Percentiles rank a stretch among this genome's conserved stretches.
Conservation (phyloP, 2,797 vertebrate species). For the Somateria mollissima region DNA sequence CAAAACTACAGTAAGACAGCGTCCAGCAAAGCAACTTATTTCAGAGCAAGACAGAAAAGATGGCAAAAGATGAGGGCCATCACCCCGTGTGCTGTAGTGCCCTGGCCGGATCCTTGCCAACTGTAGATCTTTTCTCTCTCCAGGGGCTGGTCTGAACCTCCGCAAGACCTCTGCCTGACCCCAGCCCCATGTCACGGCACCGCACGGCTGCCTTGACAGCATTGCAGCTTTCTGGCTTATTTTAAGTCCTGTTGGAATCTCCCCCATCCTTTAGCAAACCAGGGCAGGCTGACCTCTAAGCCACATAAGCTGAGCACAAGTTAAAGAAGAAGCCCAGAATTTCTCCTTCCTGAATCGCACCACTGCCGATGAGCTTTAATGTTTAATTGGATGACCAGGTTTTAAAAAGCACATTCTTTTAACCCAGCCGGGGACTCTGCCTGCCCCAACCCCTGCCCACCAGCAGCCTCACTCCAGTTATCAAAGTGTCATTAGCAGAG, state of each 20-base stretch:
- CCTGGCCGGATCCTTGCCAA: not conserved
- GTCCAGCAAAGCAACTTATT: not conserved
- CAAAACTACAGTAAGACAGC: not conserved
- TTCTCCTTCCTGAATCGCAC: constrained; percentile 20
- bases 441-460: constrained; percentile 47
- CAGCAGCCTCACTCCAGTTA: constrained; percentile 74
- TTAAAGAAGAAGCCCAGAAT: constrained; percentile 42
- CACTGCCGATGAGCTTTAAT: constrained; percentile 28
- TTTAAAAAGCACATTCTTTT: constrained; percentile 68
- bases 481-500: constrained; percentile 77
- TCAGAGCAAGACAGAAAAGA: accelerated
- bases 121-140: not conserved
- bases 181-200: constrained; percentile 14
- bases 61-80: not conserved
- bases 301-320: constrained; percentile 50
- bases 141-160: not conserved
- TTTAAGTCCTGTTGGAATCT: constrained; percentile 50
- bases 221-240: constrained; percentile 22
- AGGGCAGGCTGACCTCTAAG: constrained; percentile 7
- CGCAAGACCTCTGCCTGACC: constrained; percentile 57
- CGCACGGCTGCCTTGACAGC: constrained; percentile 27
- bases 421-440: constrained; percentile 46
- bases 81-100: not conserved
- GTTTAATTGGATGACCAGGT: constrained; percentile 58
- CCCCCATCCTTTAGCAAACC: not conserved